Conservation (phyloP, 2,797 vertebrate species). For the Decapterus maruadsi region DNA sequence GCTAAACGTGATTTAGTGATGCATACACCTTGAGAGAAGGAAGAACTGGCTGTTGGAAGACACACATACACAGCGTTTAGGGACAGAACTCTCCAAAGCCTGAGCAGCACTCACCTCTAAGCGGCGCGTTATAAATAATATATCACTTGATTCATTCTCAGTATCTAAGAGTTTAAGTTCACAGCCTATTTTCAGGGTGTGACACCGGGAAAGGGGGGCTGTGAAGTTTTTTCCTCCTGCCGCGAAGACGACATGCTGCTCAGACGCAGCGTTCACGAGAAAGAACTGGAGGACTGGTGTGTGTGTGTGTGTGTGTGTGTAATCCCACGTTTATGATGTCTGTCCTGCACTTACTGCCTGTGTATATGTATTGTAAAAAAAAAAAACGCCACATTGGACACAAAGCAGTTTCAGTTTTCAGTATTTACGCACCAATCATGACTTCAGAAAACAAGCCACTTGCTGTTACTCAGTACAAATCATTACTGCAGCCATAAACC, state of each 20-base stretch:
- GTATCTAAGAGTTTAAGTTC: conserved; percentile 48
- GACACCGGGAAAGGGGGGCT: conserved; percentile 39
- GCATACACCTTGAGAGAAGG: not conserved
- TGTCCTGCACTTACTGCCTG: not conserved
- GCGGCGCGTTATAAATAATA: conserved; percentile 53
- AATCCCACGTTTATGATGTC: not conserved
- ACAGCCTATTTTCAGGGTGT: conserved; percentile 61
- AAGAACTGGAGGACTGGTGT: conserved; percentile 9
- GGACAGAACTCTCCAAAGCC: conserved; percentile 12
- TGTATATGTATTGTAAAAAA: not conserved
- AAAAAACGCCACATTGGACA: not conserved
- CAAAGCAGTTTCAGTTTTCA: not conserved
- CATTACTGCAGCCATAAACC: conserved; percentile 17
- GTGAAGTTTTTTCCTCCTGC: conserved; percentile 51
- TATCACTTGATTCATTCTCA: conserved; percentile 48
- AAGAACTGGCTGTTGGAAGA: not conserved
- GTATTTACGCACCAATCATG: not conserved
- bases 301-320: too few species aligned
- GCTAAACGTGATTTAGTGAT: not conserved
- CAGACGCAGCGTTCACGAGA: conserved; percentile 9
- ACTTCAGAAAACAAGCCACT: not conserved
- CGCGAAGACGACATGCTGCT: conserved; percentile 33
- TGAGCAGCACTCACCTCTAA: conserved; percentile 35
- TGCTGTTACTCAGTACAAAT: conserved; percentile 12
- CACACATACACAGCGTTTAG: conserved; percentile 11